Base-by-base conservation (phyloP, 1,140 invertebrate genomes). In the Plodia interpunctella region DNA sequence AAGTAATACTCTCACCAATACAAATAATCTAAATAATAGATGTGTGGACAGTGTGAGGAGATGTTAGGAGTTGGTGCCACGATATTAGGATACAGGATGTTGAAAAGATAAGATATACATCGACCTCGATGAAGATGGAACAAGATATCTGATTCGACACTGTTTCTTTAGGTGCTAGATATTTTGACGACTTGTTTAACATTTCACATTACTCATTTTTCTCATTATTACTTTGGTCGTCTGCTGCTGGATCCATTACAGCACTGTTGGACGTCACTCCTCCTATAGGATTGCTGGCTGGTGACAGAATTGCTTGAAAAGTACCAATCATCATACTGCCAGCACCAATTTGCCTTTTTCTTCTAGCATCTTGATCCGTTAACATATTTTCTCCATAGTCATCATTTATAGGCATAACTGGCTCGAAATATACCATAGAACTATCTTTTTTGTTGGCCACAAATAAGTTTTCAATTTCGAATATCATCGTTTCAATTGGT, bases 261-360 rank as follows among this genome's bases (percentile, higher is more conserved):
- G 38, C 38, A 3, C 15, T n/a, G 38, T 44, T 44, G 4, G 38
- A 44, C 13, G 2, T n/a, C 15, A 44, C 2, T 4, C 38, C 38
- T 10, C 32, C 32, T 13, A 44, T 2, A 4, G 38, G 38, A 6
- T 44, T 44, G 38, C 38, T 44, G 30, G 63, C 55, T 20, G 65
- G 65, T 21, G 60, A 60, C 50, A 70, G 56, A 10, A 67, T 54
- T 38, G 65, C 62, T 57, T 67, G 65, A 30, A 70, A 70, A 1
- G 65, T 68, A 11, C 65, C 68, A 9, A 70, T 44, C 10, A 70
- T 17, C 49, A 70, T 55, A 2, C 65, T 58, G 0, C 59, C 59
- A 30, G 35, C 57, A 35, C 13, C 32, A 9, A 32, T 21, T 52
- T 68, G 59, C n/a, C 62, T 63, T 25, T 63, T 66, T 25, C 18